These are phyloP conservation scores for Tenthredo scrophulariae DNA, from an alignment of 2,888 invertebrate species.

Conservation along the genomic window DNA sequence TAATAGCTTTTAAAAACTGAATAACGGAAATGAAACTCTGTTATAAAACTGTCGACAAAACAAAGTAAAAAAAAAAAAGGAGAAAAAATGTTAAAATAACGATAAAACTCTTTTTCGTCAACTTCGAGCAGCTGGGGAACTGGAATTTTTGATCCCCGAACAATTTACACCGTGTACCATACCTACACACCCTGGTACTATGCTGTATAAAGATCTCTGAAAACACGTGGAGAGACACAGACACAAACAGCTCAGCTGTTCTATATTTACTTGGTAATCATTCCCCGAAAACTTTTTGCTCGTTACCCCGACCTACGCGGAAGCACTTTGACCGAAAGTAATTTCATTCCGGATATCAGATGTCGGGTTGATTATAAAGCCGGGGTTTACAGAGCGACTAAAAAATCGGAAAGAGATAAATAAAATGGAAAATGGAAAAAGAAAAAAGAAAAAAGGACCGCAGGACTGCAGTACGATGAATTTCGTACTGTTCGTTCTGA, in stretches of 20 bases:
- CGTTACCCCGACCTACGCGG: conserved; percentile 24
- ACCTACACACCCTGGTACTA: background rate
- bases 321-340: conserved; percentile 46
- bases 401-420: background rate
- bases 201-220: background rate
- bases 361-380: conserved; percentile 31
- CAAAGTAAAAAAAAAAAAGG: background rate
- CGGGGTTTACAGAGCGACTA: background rate
- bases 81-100: background rate
- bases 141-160: background rate
- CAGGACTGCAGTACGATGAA: background rate
- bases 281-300: conserved; percentile 13
- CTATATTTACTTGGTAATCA: conserved; percentile 40
- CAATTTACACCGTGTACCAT: background rate
- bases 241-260: background rate
- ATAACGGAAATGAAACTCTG: background rate
- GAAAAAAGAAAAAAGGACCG: background rate
- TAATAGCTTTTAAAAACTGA: background rate
- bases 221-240: background rate
- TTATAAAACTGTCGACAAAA: background rate
- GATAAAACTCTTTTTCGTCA: background rate
- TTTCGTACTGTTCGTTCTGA: background rate
- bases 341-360: conserved; percentile 44
- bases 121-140: background rate
- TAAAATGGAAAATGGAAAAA: background rate